Percentiles rank a stretch among this genome's conserved stretches.
phyloP scores from a whole-genome alignment of 2,888 invertebrate species.

The Lepidocyrtoides sp. region DNA sequence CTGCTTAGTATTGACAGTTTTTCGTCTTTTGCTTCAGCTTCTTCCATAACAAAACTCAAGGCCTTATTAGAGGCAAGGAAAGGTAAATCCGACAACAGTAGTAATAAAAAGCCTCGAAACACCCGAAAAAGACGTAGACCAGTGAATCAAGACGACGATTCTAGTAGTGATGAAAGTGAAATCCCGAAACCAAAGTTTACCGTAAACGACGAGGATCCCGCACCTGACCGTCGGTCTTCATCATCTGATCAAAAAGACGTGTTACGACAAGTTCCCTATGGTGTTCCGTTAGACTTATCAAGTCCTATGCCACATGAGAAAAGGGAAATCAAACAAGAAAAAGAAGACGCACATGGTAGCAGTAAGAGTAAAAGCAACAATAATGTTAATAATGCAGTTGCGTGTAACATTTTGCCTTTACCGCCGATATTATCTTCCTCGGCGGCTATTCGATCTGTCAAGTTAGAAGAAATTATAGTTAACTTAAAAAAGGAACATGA shows the following conservation, averaged over 20 bases:
- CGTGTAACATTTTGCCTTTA: background rate
- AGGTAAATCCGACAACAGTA: slow-evolving; percentile 47
- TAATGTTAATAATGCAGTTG: too few relatives aligned
- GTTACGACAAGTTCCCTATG: background rate
- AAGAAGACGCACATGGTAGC: background rate
- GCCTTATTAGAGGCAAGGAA: slow-evolving; percentile 78
- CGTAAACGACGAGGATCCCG: slow-evolving; percentile 64
- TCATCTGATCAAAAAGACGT: slow-evolving; percentile 1
- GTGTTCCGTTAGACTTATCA: slow-evolving; percentile 57
- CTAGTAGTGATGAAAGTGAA: slow-evolving; percentile 80
- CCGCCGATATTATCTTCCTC: background rate
- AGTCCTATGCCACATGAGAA: background rate
- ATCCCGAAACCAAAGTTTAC: slow-evolving; percentile 78
- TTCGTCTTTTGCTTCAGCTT: too few relatives aligned
- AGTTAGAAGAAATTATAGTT: slow-evolving; percentile 18
- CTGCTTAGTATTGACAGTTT: too few relatives aligned
- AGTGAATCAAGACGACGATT: slow-evolving; percentile 71
- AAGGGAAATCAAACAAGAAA: background rate
- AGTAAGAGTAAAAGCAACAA: background rate
- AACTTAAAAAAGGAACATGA: slow-evolving; percentile 32
- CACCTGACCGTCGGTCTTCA: slow-evolving; percentile 3
- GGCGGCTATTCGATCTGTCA: background rate
- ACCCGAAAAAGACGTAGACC: slow-evolving; percentile 80
- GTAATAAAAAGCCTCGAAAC: slow-evolving; percentile 64
- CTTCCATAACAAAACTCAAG: slow-evolving; percentile 80